Evolutionary conservation across 2,888 invertebrate genomes (phyloP), one percentile per base, ranked within the genome.

Genomic region (Brenthis daphne): DNA sequence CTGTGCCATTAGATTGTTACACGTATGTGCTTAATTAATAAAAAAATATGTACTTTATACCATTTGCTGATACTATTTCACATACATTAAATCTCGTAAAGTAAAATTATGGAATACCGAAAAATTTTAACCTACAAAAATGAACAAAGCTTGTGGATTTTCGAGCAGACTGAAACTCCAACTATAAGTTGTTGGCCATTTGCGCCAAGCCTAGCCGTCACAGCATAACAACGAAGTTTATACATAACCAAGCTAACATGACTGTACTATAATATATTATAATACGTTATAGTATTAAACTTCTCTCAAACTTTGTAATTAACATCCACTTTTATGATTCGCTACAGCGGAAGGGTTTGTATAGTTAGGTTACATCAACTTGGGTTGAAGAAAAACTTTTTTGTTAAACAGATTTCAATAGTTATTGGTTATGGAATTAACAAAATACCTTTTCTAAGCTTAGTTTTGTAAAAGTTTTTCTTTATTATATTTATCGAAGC

Each of bases 251-350:
- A 85, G 86, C 76, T 83, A 85, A 82, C 84, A 83, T 55, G 67
- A 63, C 56, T 57, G 84, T 82, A 83, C 82, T 81, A 82, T 81
- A 85, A 83, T 85, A 86, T 82, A 43, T 43, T 82, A 43, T 43
- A 43, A 43, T 43, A 82, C 80, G 61, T 33, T 60, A 24, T 51
- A 67, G 50, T 55, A 79, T 80, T 63, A 82, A 85, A 85, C 82
- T 86, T 81, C 76, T 78, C 80, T 78, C 78, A 76, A 87, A 87
- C 83, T 88, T 88, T 82, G 78, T 87, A 88, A 88, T 87, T 80
- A 86, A 88, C 84, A 82, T 75, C 79, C 79, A 79, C 81, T 85
- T 88, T 85, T 85, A 85, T 85, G 84, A 85, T 84, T 84, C 81
- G 78, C 78, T 79, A 75, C 79, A 76, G 82, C 82, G 82, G 75